Conservation (phyloP, 2,888 invertebrate genomes). For the Tuberolachnus salignus region DNA sequence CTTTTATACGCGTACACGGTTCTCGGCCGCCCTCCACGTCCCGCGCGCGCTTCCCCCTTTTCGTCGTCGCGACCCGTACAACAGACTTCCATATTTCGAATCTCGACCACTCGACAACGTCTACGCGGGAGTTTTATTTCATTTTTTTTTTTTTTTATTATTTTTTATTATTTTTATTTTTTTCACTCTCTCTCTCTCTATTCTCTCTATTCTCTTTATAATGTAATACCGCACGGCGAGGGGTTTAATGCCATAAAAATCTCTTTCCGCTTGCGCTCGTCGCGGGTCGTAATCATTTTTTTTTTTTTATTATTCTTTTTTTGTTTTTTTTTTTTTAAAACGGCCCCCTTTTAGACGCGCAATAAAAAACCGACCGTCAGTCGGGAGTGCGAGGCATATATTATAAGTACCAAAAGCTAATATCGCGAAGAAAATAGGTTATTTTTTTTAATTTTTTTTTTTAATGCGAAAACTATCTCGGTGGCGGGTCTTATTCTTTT, state of each 20-base stretch:
- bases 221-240: neutral
- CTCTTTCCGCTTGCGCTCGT: conserved; percentile 42
- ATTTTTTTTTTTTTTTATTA: conserved; percentile 12
- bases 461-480: conserved; percentile 37
- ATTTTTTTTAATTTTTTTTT: too few species aligned
- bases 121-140: conserved; percentile 1
- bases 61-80: too few species aligned
- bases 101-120: conserved; percentile 46
- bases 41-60: conserved; percentile 1
- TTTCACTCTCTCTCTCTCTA: neutral
- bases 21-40: too few species aligned
- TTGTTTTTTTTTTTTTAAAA: conserved; percentile 16
- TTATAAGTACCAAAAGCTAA: neutral
- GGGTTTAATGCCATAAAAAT: conserved; percentile 50
- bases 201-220: neutral
- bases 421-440: conserved; percentile 47
- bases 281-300: conserved; percentile 16
- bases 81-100: conserved; percentile 41
- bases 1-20: too few species aligned
- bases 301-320: conserved; percentile 20
- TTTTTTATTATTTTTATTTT: too few species aligned
- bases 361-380: conserved; percentile 29
- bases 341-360: conserved; percentile 20
- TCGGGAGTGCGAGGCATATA: neutral
- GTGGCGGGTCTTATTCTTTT: conserved; percentile 3